These are phyloP conservation scores for Chelon labrosus DNA, from an alignment of 2,797 vertebrate genomes.

Conservation along the genomic window DNA sequence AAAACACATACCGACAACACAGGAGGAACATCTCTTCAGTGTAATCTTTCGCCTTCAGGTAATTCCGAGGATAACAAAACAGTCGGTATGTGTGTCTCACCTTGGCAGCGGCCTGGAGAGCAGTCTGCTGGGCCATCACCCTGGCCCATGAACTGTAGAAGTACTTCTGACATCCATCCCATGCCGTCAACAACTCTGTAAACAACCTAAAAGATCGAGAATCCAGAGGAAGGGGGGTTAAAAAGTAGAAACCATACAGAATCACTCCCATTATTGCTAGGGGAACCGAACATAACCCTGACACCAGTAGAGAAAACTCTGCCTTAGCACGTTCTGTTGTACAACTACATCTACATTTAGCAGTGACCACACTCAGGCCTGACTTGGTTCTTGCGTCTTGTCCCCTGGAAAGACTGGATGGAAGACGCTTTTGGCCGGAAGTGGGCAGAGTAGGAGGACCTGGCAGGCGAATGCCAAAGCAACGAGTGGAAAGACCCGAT, in stretches of 20 bases:
- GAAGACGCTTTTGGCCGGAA: no score
- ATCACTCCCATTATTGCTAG: background rate
- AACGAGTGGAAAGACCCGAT: no score
- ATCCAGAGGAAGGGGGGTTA: background rate
- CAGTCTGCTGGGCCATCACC: conserved; percentile 85
- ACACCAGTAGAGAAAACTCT: no score
- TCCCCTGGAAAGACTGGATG: no score
- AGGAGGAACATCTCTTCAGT: background rate
- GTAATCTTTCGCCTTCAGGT: background rate
- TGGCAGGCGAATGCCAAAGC: no score
- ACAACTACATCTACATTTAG: no score
- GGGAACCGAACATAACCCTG: no score
- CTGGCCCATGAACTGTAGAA: conserved; percentile 94
- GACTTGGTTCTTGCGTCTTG: no score
- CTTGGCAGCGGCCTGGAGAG: conserved; percentile 89
- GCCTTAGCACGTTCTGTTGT: no score
- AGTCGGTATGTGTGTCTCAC: conserved; percentile 67
- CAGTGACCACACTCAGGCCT: no score
- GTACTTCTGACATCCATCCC: conserved; percentile 97
- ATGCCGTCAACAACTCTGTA: conserved; percentile 86
- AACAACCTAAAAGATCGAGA: conserved; percentile 85
- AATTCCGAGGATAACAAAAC: background rate
- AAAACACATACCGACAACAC: background rate
- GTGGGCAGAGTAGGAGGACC: no score
- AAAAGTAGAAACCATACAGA: background rate